phyloP scores from a whole-genome alignment of 2,797 vertebrate genomes.

The Lacerta viridis region DNA sequence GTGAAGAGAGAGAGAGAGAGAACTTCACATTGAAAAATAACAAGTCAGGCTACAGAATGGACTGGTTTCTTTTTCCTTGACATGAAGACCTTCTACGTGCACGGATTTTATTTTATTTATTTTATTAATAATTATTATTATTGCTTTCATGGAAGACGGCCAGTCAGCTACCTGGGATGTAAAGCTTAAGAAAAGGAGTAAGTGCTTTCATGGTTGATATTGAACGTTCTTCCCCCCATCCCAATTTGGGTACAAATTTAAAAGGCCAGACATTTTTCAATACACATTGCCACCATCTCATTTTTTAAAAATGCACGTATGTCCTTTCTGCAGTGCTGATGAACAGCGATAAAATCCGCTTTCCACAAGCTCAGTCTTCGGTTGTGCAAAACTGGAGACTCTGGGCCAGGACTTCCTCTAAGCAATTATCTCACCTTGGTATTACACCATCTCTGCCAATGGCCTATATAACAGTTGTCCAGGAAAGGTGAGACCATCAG shows the following conservation, averaged over 20 bases:
- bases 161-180: background rate
- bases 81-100: too few relatives aligned
- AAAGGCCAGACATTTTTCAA: background rate
- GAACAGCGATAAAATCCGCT: background rate
- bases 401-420: slow-evolving; percentile 4
- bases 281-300: background rate
- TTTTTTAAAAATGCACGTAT: background rate
- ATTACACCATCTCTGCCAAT: background rate
- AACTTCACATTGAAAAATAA: too few relatives aligned
- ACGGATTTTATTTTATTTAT: too few relatives aligned
- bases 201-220: background rate
- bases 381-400: background rate
- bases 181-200: background rate
- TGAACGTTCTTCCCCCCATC: background rate
- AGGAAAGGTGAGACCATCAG: background rate
- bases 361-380: background rate
- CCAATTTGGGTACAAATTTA: background rate
- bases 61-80: too few relatives aligned
- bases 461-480: background rate
- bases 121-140: too few relatives aligned
- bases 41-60: too few relatives aligned
- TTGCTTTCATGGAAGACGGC: background rate
- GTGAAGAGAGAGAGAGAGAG: too few relatives aligned
- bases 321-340: background rate
- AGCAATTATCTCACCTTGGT: background rate